Percentiles rank a stretch among this genome's conserved stretches.
Conservation (phyloP, 2,797 vertebrate species). For the Schizothorax lantsangensis region DNA sequence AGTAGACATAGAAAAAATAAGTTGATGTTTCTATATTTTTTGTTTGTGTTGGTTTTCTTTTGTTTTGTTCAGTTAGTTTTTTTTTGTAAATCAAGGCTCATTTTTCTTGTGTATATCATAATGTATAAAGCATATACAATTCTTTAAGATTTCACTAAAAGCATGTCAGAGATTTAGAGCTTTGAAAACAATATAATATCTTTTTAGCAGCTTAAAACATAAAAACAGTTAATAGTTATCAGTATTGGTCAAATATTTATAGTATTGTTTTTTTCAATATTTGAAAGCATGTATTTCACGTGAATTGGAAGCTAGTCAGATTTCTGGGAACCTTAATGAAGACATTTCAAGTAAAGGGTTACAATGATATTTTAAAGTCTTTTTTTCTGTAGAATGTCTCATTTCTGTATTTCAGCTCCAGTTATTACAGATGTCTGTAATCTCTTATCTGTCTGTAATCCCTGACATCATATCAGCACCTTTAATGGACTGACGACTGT, state of each 20-base stretch:
- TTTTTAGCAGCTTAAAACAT: background rate
- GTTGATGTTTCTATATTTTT: background rate
- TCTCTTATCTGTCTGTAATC: constrained; percentile 27
- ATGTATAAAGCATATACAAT: background rate
- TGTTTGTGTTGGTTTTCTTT: too few species aligned
- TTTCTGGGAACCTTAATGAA: background rate
- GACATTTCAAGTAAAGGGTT: background rate
- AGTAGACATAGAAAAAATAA: background rate
- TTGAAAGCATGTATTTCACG: background rate
- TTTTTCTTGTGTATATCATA: background rate
- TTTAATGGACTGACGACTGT: background rate
- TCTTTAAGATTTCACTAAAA: background rate
- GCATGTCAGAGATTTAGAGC: background rate
- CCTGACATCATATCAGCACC: constrained; percentile 2
- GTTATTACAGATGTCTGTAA: constrained; percentile 4
- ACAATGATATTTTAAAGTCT: background rate
- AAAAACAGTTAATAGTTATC: background rate
- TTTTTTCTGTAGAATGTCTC: background rate
- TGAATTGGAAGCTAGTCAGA: background rate
- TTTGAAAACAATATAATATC: background rate
- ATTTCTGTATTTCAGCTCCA: background rate
- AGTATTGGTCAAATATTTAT: background rate
- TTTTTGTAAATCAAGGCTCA: background rate
- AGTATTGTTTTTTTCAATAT: background rate
- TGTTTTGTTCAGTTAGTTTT: background rate